A percentile compares a stretch with the other conserved stretches of the same genome.
phyloP scores from a whole-genome alignment of 2,797 vertebrate species.

The Poecilia wingei region DNA sequence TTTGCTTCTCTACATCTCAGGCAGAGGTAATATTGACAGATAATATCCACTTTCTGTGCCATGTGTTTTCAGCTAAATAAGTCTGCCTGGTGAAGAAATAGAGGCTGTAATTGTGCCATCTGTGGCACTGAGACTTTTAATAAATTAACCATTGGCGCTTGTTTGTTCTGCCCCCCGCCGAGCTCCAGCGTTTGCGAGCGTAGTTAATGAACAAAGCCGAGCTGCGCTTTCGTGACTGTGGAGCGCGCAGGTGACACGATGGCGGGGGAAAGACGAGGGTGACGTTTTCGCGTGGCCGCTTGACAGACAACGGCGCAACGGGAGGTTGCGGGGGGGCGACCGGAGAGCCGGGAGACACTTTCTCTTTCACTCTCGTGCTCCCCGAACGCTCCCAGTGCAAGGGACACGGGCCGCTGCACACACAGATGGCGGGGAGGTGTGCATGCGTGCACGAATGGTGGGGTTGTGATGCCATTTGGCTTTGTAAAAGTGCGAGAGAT shows the following conservation, averaged over 20 bases:
- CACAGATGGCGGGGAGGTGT: conserved; percentile 74
- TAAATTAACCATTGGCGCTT: conserved; percentile 52
- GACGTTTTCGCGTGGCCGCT: conserved; percentile 50
- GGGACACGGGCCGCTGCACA: conserved; percentile 75
- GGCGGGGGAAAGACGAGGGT: conserved; percentile 34
- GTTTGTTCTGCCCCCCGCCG: conserved; percentile 44
- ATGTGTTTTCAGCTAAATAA: conserved; percentile 17
- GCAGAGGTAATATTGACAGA: conserved; percentile 26
- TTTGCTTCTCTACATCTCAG: conserved; percentile 5
- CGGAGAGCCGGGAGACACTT: conserved; percentile 67
- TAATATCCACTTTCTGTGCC: conserved; percentile 6
- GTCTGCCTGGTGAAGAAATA: conserved; percentile 18
- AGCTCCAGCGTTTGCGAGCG: conserved; percentile 31
- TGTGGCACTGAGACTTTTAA: conserved; percentile 42
- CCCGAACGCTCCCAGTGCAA: conserved; percentile 72
- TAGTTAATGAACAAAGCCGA: conserved; percentile 48
- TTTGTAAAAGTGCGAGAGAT: conserved; percentile 60
- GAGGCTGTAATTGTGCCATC: conserved; percentile 32
- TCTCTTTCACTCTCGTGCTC: conserved; percentile 65
- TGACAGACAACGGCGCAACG: conserved; percentile 68
- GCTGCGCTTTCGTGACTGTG: conserved; percentile 31
- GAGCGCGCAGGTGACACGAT: conserved; percentile 32
- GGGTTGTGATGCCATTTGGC: conserved; percentile 66
- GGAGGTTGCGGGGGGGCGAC: conserved; percentile 7
- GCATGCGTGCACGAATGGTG: conserved; percentile 35